Percentiles rank a stretch among this genome's conserved stretches.
These are phyloP conservation scores for Cerastis leucographa DNA, from an alignment of 2,888 invertebrate genomes.

Conservation along the genomic window DNA sequence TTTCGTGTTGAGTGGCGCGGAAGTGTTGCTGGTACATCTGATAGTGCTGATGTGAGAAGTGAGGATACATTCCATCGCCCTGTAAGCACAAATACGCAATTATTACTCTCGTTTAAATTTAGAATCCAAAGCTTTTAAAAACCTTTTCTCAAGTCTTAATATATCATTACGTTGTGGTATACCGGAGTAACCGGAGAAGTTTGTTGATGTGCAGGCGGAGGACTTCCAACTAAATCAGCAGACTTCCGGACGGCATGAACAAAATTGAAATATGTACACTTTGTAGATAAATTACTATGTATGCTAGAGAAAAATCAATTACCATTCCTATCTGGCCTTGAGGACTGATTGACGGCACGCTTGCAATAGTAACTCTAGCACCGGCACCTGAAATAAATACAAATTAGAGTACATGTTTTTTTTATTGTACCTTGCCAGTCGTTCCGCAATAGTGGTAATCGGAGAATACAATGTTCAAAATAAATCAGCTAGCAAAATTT, in stretches of 20 bases:
- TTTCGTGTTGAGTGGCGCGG: constrained; percentile 88
- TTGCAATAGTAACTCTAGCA: constrained; percentile 88
- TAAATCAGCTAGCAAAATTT: not conserved
- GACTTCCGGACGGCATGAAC: constrained; percentile 90
- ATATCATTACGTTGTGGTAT: constrained; percentile 83
- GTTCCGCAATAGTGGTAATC: not conserved
- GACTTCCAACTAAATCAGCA: constrained; percentile 92
- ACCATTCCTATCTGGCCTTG: constrained; percentile 92
- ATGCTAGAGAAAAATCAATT: constrained; percentile 80
- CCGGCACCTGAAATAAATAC: constrained; percentile 80
- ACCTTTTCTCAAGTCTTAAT: constrained; percentile 48
- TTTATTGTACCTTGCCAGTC: not conserved
- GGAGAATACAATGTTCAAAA: not conserved
- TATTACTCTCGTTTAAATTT: constrained; percentile 6
- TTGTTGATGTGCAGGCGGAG: constrained; percentile 96
- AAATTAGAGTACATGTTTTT: constrained; percentile 12
- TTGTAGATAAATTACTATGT: constrained; percentile 42
- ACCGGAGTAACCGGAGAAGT: constrained; percentile 93
- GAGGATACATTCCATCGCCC: constrained; percentile 89
- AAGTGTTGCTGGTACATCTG: constrained; percentile 90
- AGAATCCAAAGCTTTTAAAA: not conserved
- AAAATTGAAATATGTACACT: constrained; percentile 72
- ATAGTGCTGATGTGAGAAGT: constrained; percentile 89
- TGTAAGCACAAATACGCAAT: constrained; percentile 71
- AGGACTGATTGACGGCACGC: constrained; percentile 91